Evolutionary conservation across 1,140 invertebrate species (phyloP).

Genomic region (Drosophila pachea): DNA sequence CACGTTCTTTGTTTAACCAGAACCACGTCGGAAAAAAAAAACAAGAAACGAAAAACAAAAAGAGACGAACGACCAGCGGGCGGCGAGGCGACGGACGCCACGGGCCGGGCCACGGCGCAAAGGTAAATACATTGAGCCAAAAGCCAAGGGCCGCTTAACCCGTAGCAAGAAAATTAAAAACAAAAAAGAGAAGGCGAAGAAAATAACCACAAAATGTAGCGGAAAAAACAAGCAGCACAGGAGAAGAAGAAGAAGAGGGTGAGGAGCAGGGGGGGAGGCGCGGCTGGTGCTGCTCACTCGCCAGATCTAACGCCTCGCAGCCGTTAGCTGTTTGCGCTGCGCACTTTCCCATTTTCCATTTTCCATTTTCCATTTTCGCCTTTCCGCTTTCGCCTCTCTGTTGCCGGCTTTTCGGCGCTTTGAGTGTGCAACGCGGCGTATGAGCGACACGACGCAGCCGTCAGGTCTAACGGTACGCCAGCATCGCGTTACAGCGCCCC

Average conservation of each 20-base stretch:
- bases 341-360: conserved; percentile 24
- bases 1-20: conserved; percentile 48
- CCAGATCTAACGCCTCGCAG: conserved; percentile 39
- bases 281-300: conserved; percentile 4
- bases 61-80: not conserved
- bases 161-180: conserved; percentile 50
- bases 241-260: not conserved
- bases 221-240: not conserved
- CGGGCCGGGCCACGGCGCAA: conserved; percentile 18
- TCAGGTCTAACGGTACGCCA: conserved; percentile 3
- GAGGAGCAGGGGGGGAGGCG: not conserved
- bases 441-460: conserved; percentile 47
- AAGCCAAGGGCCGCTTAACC: conserved; percentile 62
- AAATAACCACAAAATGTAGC: not conserved
- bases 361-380: not conserved
- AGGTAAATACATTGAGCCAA: conserved; percentile 71
- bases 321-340: conserved; percentile 38
- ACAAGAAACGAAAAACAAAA: conserved; percentile 42
- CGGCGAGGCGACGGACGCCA: not conserved
- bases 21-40: conserved; percentile 41
- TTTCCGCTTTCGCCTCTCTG: conserved; percentile 3
- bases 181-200: conserved; percentile 14
- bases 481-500: conserved; percentile 2
- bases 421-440: conserved; percentile 63
- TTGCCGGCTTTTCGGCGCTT: conserved; percentile 35